phyloP scores from a whole-genome alignment of 2,888 invertebrate genomes.

The Aspidiotus destructor region DNA sequence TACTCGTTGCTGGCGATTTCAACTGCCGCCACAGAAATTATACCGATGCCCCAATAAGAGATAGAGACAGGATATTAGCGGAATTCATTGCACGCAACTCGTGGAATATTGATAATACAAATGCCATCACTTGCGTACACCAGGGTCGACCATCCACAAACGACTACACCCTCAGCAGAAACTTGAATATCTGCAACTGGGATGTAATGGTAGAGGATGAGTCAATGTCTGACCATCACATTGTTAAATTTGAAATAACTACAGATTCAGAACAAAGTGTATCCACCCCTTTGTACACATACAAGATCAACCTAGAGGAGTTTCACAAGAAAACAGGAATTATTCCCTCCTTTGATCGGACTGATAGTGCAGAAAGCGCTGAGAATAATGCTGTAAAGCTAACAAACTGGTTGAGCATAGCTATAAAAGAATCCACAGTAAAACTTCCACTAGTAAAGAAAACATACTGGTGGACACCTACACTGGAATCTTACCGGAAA shows the following conservation, averaged over 20 bases:
- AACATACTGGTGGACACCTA: neutral
- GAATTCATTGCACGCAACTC: too few species aligned
- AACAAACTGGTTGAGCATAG: neutral
- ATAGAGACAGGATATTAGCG: too few species aligned
- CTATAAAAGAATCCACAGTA: neutral
- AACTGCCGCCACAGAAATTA: too few species aligned
- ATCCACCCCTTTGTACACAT: too few species aligned
- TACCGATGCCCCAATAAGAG: too few species aligned
- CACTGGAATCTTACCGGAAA: neutral
- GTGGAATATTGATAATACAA: too few species aligned
- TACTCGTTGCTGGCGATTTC: too few species aligned
- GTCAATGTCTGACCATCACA: neutral
- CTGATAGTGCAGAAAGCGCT: neutral
- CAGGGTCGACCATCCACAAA: neutral
- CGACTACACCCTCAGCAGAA: neutral
- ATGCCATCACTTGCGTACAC: too few species aligned
- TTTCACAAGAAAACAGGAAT: neutral
- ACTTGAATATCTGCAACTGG: neutral
- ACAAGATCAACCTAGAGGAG: neutral
- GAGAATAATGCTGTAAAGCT: neutral
- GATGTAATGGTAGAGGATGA: neutral
- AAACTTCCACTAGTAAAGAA: fast-evolving
- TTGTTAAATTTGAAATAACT: neutral
- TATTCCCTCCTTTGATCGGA: neutral
- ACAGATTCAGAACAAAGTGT: too few species aligned